phyloP scores from a whole-genome alignment of 2,113 vertebrate species.

The Gobiocypris rarus region DNA sequence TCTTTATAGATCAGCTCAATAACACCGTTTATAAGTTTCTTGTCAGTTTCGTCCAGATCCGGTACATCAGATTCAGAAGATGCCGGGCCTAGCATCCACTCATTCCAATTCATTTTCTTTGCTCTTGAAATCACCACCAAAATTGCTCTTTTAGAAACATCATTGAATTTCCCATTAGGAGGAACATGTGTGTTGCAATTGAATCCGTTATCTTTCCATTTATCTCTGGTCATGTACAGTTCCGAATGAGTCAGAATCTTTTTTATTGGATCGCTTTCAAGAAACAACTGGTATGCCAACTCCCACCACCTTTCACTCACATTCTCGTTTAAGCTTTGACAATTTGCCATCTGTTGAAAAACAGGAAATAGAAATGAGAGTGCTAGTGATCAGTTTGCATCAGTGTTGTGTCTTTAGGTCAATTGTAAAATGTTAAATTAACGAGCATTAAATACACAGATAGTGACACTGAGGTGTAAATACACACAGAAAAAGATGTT shows the following conservation, averaged over 20 bases:
- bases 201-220: conserved; percentile 10
- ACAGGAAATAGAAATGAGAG: background rate
- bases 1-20: background rate
- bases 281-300: background rate
- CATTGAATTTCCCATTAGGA: background rate
- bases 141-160: background rate
- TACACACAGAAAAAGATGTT: no score
- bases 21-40: background rate
- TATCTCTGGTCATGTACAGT: accelerated
- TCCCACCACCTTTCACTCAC: background rate
- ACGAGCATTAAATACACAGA: no score
- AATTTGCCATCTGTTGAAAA: background rate
- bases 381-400: background rate
- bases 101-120: background rate
- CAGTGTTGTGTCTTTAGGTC: no score
- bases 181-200: background rate
- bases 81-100: background rate
- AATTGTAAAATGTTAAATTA: no score
- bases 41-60: background rate
- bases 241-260: background rate
- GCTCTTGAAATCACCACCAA: background rate
- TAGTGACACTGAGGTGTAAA: no score
- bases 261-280: background rate
- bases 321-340: background rate
- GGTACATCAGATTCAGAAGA: background rate